Conservation (phyloP, 2,888 invertebrate genomes). For the Eristalinus aeneus region DNA sequence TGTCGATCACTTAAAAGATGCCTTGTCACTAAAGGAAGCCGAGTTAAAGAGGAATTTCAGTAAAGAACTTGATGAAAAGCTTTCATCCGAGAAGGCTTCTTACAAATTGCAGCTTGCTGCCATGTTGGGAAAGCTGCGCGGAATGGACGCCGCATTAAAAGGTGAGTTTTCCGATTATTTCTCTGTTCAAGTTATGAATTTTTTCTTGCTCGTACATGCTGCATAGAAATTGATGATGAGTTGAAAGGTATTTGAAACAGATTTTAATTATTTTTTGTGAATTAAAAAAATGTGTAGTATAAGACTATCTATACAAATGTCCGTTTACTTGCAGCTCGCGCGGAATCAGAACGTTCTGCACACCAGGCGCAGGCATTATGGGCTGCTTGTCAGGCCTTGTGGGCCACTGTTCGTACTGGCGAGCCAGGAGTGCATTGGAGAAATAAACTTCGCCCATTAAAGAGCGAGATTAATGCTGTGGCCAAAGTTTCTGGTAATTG, state of each 20-base stretch:
- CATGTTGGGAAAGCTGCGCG: slow-evolving; percentile 88
- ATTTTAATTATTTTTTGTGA: background rate
- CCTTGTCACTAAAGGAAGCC: slow-evolving; percentile 82
- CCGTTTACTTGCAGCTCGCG: slow-evolving; percentile 82
- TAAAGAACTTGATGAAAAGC: slow-evolving; percentile 85
- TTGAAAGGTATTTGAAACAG: slow-evolving; percentile 77
- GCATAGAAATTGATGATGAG: slow-evolving; percentile 80
- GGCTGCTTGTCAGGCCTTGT: slow-evolving; percentile 95
- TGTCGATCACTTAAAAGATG: slow-evolving; percentile 89
- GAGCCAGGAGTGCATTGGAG: slow-evolving; percentile 83
- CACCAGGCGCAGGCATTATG: slow-evolving; percentile 93
- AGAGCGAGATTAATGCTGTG: slow-evolving; percentile 87
- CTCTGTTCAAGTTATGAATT: background rate
- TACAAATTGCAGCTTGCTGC: slow-evolving; percentile 87
- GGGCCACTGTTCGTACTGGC: slow-evolving; percentile 87
- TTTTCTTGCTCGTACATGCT: slow-evolving; percentile 69
- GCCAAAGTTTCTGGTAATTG: slow-evolving; percentile 86
- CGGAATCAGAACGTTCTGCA: slow-evolving; percentile 87
- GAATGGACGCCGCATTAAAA: slow-evolving; percentile 88
- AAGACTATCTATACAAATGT: background rate
- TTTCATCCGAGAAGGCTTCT: slow-evolving; percentile 85
- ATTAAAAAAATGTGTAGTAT: background rate
- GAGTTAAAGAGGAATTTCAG: slow-evolving; percentile 82
- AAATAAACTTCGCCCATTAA: slow-evolving; percentile 84
- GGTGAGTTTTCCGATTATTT: slow-evolving; percentile 81